Percentiles rank a stretch among this genome's conserved stretches.
Conservation (phyloP, 1,140 invertebrate species). For the Mylabris phalerata region DNA sequence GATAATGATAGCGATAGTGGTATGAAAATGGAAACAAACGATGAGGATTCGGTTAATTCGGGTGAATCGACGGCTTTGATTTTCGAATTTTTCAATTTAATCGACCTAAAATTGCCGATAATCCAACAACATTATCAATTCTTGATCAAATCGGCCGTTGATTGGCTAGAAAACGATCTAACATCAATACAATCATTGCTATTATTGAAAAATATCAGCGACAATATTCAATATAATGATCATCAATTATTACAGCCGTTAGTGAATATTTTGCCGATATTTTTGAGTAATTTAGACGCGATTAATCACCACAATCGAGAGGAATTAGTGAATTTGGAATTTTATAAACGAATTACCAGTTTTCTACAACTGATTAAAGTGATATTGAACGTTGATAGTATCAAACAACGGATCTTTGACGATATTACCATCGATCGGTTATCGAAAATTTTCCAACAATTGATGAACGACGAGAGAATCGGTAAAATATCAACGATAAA, state of each 20-base stretch:
- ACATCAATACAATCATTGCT: constrained; percentile 31
- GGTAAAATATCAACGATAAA: constrained; percentile 14
- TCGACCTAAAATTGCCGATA: constrained; percentile 26
- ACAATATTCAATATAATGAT: too few relatives aligned
- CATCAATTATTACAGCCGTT: constrained; percentile 24
- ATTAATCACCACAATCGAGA: constrained; percentile 15
- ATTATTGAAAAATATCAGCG: constrained; percentile 18
- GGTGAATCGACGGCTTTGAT: constrained; percentile 44
- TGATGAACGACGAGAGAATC: constrained; percentile 9
- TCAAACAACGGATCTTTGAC: constrained; percentile 10
- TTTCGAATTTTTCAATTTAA: constrained; percentile 48
- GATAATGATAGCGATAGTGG: background rate
- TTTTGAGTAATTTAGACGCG: constrained; percentile 17
- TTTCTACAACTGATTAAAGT: constrained; percentile 47
- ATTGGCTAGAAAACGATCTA: constrained; percentile 35
- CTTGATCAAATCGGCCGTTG: constrained; percentile 39
- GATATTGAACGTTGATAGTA: constrained; percentile 37
- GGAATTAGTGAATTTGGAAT: constrained; percentile 19
- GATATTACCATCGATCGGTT: constrained; percentile 21
- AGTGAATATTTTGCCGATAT: constrained; percentile 25
- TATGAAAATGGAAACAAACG: too few relatives aligned
- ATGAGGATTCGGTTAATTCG: constrained; percentile 21
- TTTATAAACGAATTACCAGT: constrained; percentile 29
- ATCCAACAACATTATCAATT: constrained; percentile 26
- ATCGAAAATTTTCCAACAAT: constrained; percentile 27